Conservation (phyloP, 1,140 invertebrate genomes). For the Reticulitermes speratus region DNA sequence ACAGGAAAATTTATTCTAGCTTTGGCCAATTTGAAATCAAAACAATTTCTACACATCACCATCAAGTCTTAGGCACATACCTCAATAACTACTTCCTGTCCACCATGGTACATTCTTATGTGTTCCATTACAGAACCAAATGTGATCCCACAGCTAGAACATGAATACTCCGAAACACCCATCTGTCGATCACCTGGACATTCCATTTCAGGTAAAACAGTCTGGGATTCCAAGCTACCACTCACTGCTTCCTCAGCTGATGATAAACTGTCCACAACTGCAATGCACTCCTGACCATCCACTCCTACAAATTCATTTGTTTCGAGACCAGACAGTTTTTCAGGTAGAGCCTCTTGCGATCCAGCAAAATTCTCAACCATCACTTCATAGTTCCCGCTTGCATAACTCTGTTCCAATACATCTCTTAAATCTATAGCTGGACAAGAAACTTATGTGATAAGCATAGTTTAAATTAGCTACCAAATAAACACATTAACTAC, state of each 20-base stretch:
- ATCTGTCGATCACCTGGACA: neutral
- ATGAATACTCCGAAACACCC: constrained; percentile 49
- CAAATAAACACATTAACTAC: no score
- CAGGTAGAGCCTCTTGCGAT: neutral
- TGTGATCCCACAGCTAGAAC: constrained; percentile 61
- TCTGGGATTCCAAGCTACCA: neutral
- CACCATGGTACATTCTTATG: constrained; percentile 62
- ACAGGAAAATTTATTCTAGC: no score
- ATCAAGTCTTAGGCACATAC: constrained; percentile 39
- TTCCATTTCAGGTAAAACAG: neutral
- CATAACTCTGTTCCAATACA: neutral
- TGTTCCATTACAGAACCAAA: constrained; percentile 64
- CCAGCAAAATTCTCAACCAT: neutral
- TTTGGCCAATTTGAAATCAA: no score
- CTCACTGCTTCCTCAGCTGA: neutral
- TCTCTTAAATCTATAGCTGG: neutral
- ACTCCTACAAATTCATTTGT: neutral
- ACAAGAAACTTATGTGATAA: no score
- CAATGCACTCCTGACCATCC: neutral
- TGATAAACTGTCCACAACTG: no score
- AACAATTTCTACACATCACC: no score
- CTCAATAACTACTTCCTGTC: constrained; percentile 63
- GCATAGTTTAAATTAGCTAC: no score
- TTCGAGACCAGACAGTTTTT: neutral
- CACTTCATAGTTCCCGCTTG: neutral